These are phyloP conservation scores for Brachypteracias leptosomus DNA, from an alignment of 2,113 vertebrate genomes.

Conservation along the genomic window DNA sequence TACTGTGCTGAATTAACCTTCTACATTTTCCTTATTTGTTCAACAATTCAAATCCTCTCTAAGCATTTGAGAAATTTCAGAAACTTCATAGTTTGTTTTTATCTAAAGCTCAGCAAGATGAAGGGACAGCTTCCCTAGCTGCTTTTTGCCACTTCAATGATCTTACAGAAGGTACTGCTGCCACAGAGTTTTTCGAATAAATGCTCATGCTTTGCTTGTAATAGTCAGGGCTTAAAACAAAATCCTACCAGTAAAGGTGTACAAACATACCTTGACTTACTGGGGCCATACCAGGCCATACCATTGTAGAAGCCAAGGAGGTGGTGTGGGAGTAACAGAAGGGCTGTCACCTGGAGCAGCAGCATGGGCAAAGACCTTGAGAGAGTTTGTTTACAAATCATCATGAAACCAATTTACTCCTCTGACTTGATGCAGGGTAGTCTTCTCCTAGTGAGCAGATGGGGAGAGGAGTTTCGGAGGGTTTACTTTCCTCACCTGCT, in stretches of 20 bases:
- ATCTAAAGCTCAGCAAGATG: neutral
- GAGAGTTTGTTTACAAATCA: neutral
- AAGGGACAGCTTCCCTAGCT: neutral
- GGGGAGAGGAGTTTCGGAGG: neutral
- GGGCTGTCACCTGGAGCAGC: neutral
- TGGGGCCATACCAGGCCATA: neutral
- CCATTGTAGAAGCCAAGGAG: neutral
- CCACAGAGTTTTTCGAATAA: neutral
- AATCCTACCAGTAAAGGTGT: neutral
- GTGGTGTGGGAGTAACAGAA: neutral
- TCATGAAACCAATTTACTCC: neutral
- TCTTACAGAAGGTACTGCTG: neutral
- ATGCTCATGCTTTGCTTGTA: neutral
- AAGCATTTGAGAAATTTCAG: neutral
- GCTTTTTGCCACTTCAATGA: neutral
- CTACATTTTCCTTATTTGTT: neutral
- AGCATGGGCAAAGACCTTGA: neutral
- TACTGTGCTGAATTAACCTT: neutral
- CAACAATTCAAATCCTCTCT: neutral
- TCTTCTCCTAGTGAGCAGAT: neutral
- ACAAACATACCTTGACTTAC: neutral
- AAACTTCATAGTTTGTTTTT: neutral
- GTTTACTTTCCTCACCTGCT: neutral
- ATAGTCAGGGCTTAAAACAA: neutral
- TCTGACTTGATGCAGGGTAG: neutral